Evolutionary conservation across 2,888 invertebrate genomes (phyloP).

Genomic region (Erannis defoliaria): DNA sequence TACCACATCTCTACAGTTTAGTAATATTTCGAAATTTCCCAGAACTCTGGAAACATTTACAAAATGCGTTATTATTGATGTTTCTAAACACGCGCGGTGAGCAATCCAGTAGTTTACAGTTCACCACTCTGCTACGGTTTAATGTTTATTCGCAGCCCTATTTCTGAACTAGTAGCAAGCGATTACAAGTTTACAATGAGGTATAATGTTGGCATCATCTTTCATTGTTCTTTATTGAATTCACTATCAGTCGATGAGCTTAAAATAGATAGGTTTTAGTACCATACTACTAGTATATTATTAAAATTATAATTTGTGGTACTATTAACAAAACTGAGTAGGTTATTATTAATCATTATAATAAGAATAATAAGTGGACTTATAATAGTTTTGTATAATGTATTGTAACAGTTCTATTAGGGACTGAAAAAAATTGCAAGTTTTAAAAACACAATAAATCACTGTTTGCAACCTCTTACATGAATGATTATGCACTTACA

Average conservation of each 20-base stretch:
- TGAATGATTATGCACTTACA: neutral
- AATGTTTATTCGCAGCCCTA: slow-evolving; percentile 59
- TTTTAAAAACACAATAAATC: neutral
- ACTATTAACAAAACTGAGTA: no score
- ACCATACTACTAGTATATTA: no score
- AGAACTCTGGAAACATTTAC: slow-evolving; percentile 48
- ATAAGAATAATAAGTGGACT: no score
- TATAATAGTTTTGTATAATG: no score
- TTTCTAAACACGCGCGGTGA: slow-evolving; percentile 56
- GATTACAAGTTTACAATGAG: slow-evolving; percentile 45
- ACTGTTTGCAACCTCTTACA: neutral
- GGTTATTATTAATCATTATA: no score
- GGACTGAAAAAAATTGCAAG: neutral
- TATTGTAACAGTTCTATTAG: neutral
- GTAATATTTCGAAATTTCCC: slow-evolving; percentile 45
- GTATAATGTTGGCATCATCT: slow-evolving; percentile 29
- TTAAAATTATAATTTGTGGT: no score
- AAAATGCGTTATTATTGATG: slow-evolving; percentile 49
- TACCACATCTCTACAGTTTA: neutral
- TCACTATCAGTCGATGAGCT: neutral
- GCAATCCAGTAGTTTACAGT: slow-evolving; percentile 52
- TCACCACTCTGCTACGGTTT: slow-evolving; percentile 48
- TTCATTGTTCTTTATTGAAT: slow-evolving; percentile 39
- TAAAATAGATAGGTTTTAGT: no score
- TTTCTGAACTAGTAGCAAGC: slow-evolving; percentile 54